phyloP scores from a whole-genome alignment of 2,113 vertebrate genomes.

The Dipodomys merriami region DNA sequence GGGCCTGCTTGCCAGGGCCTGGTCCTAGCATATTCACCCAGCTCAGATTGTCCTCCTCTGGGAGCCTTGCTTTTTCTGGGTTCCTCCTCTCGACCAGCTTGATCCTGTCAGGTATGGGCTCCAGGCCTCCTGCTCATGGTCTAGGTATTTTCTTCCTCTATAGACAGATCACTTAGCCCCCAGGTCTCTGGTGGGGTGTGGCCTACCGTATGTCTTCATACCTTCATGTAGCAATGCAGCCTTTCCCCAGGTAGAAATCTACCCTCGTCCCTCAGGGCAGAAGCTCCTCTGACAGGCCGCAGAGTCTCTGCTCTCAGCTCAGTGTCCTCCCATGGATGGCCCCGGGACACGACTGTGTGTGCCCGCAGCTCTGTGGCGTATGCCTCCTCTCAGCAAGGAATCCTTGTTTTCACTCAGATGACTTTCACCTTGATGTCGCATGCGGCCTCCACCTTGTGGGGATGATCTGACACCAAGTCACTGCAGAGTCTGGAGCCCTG shows the following conservation, averaged over 20 bases:
- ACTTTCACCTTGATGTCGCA: neutral
- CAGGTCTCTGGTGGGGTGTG: neutral
- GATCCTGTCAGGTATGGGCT: neutral
- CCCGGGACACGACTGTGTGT: neutral
- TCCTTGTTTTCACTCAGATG: neutral
- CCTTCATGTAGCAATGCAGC: neutral
- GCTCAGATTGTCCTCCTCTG: neutral
- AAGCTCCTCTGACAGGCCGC: neutral
- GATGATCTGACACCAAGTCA: neutral
- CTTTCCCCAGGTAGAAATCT: neutral
- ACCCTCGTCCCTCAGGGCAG: fast-evolving
- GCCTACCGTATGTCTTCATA: neutral
- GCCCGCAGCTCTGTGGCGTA: neutral
- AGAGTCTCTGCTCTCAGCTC: neutral
- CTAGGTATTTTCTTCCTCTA: neutral
- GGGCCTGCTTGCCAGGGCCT: fast-evolving
- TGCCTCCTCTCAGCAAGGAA: neutral
- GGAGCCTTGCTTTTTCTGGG: neutral
- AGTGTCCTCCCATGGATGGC: neutral
- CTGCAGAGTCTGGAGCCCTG: neutral
- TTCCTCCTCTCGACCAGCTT: neutral
- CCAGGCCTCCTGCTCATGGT: neutral
- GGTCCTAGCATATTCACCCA: neutral
- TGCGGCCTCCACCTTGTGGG: neutral
- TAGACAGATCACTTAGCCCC: neutral